phyloP scores from a whole-genome alignment of 2,113 vertebrate genomes.

The Gambusia affinis region DNA sequence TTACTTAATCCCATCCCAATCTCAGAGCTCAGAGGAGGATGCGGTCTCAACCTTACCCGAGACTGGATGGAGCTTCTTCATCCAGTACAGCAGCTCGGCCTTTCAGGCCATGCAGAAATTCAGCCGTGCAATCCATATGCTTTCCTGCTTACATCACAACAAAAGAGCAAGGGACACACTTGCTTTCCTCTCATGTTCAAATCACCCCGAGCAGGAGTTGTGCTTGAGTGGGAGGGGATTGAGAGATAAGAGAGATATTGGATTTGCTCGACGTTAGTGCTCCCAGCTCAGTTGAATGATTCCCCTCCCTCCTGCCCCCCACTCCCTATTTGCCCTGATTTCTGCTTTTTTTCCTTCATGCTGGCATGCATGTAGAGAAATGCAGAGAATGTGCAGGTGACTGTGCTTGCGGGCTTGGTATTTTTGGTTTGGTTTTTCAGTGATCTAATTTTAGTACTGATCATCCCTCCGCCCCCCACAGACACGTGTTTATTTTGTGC shows the following conservation, averaged over 20 bases:
- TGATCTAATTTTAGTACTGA: slow-evolving; percentile 75
- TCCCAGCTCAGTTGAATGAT: slow-evolving; percentile 59
- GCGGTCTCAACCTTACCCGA: slow-evolving; percentile 21
- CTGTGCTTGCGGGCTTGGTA: slow-evolving; percentile 65
- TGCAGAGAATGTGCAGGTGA: slow-evolving; percentile 64
- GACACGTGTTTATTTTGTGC: slow-evolving; percentile 63
- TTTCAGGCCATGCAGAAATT: slow-evolving; percentile 38
- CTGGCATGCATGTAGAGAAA: slow-evolving; percentile 56
- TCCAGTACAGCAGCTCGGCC: slow-evolving; percentile 33
- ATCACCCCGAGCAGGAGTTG: slow-evolving; percentile 79
- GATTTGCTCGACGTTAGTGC: slow-evolving; percentile 67
- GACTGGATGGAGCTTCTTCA: slow-evolving; percentile 31
- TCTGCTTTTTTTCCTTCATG: slow-evolving; percentile 45
- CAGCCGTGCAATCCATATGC: slow-evolving; percentile 55
- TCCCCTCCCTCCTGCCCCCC: not conserved
- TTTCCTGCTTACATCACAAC: slow-evolving; percentile 43
- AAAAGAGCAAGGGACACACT: slow-evolving; percentile 34
- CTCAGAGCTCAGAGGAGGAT: slow-evolving; percentile 22
- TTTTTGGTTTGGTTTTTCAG: slow-evolving; percentile 57
- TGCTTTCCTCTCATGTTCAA: slow-evolving; percentile 54
- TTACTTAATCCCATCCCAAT: slow-evolving; percentile 8
- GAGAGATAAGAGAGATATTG: slow-evolving; percentile 72
- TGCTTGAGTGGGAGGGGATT: slow-evolving; percentile 82
- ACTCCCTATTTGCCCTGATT: slow-evolving; percentile 65
- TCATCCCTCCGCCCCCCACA: slow-evolving; percentile 21